These are phyloP conservation scores for Trogon melanurus DNA, from an alignment of 2,113 vertebrate species.

Conservation along the genomic window DNA sequence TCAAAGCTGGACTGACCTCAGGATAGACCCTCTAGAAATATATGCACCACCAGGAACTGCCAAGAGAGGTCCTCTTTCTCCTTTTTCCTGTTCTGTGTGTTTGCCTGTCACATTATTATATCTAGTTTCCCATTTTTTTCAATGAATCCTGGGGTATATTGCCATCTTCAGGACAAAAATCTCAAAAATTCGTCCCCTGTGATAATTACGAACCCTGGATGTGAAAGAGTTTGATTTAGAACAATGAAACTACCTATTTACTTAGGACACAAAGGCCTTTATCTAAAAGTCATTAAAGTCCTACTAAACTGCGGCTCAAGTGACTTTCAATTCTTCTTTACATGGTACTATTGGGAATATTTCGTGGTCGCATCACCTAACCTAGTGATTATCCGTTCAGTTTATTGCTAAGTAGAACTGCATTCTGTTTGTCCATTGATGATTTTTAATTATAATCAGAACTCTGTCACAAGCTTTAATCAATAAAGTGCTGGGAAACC, in stretches of 20 bases:
- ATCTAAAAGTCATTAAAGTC: not conserved
- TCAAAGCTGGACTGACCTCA: not conserved
- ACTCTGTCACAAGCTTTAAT: constrained; percentile 52
- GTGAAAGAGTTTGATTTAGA: not conserved
- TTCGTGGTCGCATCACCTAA: not conserved
- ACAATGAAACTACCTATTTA: not conserved
- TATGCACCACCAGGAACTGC: rapidly evolving
- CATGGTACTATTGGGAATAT: not conserved
- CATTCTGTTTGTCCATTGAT: constrained; percentile 34
- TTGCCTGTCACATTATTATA: not conserved
- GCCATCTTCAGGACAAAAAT: not conserved
- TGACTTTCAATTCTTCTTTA: constrained; percentile 9
- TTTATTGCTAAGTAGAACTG: constrained; percentile 30
- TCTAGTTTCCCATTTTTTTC: not conserved
- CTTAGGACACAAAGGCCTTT: not conserved
- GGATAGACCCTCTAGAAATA: not conserved
- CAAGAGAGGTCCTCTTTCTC: not conserved
- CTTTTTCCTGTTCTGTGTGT: not conserved
- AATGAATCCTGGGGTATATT: not conserved
- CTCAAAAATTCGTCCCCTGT: not conserved
- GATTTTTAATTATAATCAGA: constrained; percentile 69
- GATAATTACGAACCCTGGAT: rapidly evolving
- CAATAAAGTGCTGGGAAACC: constrained; percentile 54
- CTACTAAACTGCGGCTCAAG: not conserved
- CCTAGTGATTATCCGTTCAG: constrained; percentile 12